Evolutionary conservation across 1,140 invertebrate genomes (phyloP).

Genomic region (Heliothis subflexa): DNA sequence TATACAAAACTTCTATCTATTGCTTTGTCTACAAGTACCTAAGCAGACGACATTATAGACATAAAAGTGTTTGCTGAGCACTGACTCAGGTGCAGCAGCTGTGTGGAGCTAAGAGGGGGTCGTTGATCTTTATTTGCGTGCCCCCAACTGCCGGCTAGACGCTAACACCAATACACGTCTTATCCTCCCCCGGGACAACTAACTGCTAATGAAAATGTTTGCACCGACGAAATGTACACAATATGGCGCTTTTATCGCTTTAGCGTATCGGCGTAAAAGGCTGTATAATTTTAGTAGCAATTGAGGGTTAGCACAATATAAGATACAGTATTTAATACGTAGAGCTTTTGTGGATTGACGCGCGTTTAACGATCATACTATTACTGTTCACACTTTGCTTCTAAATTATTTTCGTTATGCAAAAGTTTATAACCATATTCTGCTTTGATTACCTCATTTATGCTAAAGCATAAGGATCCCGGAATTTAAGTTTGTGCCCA

Average conservation of each 20-base stretch:
- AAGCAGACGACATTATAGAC: slow-evolving; percentile 24
- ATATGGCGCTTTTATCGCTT: slow-evolving; percentile 28
- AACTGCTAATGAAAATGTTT: slow-evolving; percentile 57
- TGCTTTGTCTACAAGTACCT: neutral
- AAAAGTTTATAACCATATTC: too few relatives aligned
- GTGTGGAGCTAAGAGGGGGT: slow-evolving; percentile 55
- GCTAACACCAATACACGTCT: slow-evolving; percentile 56
- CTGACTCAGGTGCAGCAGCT: slow-evolving; percentile 63
- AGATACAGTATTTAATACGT: neutral
- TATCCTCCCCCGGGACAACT: slow-evolving; percentile 60
- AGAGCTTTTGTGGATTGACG: neutral
- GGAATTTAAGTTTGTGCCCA: too few relatives aligned
- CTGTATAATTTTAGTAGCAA: neutral
- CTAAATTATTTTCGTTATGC: too few relatives aligned
- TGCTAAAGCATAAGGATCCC: too few relatives aligned
- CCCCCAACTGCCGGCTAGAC: slow-evolving; percentile 49
- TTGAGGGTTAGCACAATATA: neutral
- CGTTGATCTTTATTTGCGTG: slow-evolving; percentile 74
- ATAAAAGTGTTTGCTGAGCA: slow-evolving; percentile 30
- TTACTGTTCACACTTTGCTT: too few relatives aligned
- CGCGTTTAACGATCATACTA: too few relatives aligned
- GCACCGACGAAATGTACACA: slow-evolving; percentile 37
- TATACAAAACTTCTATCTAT: too few relatives aligned
- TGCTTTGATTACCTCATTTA: too few relatives aligned
- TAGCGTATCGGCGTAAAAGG: neutral